Base-by-base conservation (phyloP, 2,113 vertebrate species). In the Cinclus cinclus region DNA sequence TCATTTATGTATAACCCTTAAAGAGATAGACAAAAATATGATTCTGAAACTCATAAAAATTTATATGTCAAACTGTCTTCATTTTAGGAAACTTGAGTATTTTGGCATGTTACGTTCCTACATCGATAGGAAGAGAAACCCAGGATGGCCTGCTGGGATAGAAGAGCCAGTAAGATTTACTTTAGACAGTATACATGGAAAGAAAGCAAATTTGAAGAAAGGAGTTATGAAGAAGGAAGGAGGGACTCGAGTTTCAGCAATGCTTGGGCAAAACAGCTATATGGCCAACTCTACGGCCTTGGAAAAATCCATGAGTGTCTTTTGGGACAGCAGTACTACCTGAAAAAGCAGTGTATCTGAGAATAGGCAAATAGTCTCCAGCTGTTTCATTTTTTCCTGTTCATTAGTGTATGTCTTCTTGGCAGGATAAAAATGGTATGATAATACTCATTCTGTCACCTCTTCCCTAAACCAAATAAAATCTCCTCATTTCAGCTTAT, bases 191-290 rank as follows among this genome's bases (percentile, higher is more conserved):
- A 12, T 18, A 6, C 6, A 16, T 41, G 4, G 15, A n/a, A 76
- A 75, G 33, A 67, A 53, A 49, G 19, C 12, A 2, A 69, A 6
- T 8, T 30, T 59, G 28, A 84, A 50, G 39, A 87, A 76, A 7
- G 14, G 53, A 35, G 4, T 11, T 42, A n/a, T 13, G 13, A 74
- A 47, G 15, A 17, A 69, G 16, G 8, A 35, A 68, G 31, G 4
- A 82, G 16, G 8, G 8, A 69, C 3, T 9, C 50, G 46, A 70
- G 1, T 21, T 75, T 82, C 41, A 78, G 23, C 25, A 64, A 41
- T 0, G 0, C 3, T 25, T 81, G 7, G 85, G 9, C 2, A 31
- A 60, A 88, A n/a, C 5, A 47, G 3, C 5, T 23, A 9, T 13
- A 52, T 2, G 8, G 27, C 9, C 25, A 47, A 4, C 1, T 25